Base-by-base conservation (phyloP, 2,888 invertebrate genomes). In the Orchesellides sinensis region DNA sequence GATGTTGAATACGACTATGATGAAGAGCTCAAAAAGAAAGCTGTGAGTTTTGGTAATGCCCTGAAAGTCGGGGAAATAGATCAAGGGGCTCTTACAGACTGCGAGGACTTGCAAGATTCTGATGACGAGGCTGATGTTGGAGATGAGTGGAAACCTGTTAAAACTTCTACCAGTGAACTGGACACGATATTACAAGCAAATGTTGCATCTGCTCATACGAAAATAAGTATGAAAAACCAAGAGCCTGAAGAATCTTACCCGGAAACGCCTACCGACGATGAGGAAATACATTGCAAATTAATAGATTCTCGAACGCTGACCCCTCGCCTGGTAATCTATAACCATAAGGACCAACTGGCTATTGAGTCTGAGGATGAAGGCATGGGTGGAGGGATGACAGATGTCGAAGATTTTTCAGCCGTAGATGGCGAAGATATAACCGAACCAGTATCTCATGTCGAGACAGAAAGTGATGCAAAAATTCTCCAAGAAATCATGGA, bases 31-130 rank as follows among this genome's bases (percentile, higher is more conserved):
- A 61, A 17, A 6, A 69, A 75, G 52, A 63, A 69, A 19, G 40
- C 56, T 25, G 54, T 21, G 17, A 47, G 45, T n/a, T 70, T 72
- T 40, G 74, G 66, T 5, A 40, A 68, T n/a, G 77, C 78, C 5
- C 35, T 83, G 1, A 54, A 52, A 52, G 74, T 75, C 27, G 84
- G 81, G 2, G 85, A 86, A 45, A 88, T 87, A 3, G 88, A 87
- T n/a, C 85, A 84, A 21, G 86, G 85, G 5, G 88, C 83, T 49
- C 19, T 88, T 78, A 87, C 88, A 85, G 87, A 89, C 87, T 83
- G 88, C 45, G 89, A 90, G 85, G 89, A 89, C 29, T 79, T 89
- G 23, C 89, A 90, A 83, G 89, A 89, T 23, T 90, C 90, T 12
- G 89, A 88, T 21, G 89, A 89, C 40, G 90, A 90, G 19, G 89